Base-by-base conservation (phyloP, 2,113 vertebrate species). In the Nematolebias whitei region DNA sequence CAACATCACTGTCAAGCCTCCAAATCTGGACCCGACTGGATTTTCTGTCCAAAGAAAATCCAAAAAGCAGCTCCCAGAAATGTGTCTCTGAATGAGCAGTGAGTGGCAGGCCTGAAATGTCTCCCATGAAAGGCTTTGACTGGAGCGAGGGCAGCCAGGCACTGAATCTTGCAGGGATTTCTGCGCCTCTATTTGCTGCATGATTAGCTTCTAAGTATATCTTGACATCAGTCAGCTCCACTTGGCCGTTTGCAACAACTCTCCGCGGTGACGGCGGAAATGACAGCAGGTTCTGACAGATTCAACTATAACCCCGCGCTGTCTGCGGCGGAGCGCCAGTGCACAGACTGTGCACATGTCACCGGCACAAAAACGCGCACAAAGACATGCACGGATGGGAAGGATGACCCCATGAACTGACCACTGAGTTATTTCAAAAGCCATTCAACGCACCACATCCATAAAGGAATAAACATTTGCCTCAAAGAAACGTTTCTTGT, bases 141-240 rank as follows among this genome's bases (percentile, higher is more conserved):
- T 74, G 75, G 79, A 76, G 61, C 40, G 62, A 66, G 75, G 51
- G 78, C 48, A 24, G 51, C 43, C 72, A 66, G 76, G 79, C 80
- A 74, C 40, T 5, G 81, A 71, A 74, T 74, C 63, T 76, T 75
- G 76, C 68, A 87, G 68, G 72, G 63, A 79, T 76, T 78, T 78
- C 71, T 49, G 82, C 14, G 67, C 82, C 74, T 85, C 82, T 73
- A 88, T 90, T 89, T 86, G 73, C 86, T 85, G 86, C 88, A 84
- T 87, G 85, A 86, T 86, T 90, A 85, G 80, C 66, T 71, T 79
- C 86, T 79, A 86, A 89, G 86, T 86, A 82, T 78, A 86, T 88
- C 82, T 84, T 77, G 82, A 84, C 87, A 82, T 87, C 85, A 82
- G 79, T 85, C 85, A 52, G 86, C 78, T 71, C 67, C 48, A 72